phyloP scores from a whole-genome alignment of 2,113 vertebrate species.

The Gadus chalcogrammus region DNA sequence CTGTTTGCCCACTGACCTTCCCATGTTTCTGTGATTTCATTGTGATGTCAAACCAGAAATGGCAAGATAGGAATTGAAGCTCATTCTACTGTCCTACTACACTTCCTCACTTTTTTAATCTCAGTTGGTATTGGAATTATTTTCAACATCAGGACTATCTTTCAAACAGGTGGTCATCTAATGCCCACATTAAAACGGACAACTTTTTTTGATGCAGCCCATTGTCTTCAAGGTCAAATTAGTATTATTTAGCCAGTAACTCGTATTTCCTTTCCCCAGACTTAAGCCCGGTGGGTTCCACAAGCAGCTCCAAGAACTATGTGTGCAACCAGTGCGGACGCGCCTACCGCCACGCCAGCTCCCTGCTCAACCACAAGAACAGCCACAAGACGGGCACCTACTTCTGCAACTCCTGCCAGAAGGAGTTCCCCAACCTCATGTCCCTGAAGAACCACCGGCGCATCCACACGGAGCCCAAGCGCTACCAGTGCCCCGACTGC shows the following conservation, averaged over 20 bases:
- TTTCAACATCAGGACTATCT: too few species aligned
- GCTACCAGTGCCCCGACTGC: constrained; percentile 79
- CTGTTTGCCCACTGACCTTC: background rate
- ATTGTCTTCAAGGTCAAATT: background rate
- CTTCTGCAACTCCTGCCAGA: constrained; percentile 72
- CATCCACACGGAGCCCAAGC: constrained; percentile 78
- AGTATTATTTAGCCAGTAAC: too few species aligned
- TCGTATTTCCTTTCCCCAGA: constrained; percentile 39
- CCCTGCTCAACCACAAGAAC: constrained; percentile 59
- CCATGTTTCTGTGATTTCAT: background rate
- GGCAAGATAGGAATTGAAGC: background rate
- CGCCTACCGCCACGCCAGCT: constrained; percentile 50
- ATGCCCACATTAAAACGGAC: too few species aligned
- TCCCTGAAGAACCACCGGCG: constrained; percentile 74
- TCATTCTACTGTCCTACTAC: background rate
- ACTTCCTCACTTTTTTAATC: too few species aligned
- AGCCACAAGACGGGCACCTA: constrained; percentile 59
- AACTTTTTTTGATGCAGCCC: background rate
- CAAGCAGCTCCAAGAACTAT: constrained; percentile 33
- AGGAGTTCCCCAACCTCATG: constrained; percentile 73
- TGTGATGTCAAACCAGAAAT: background rate
- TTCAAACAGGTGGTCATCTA: too few species aligned
- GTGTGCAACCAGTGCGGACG: constrained; percentile 57
- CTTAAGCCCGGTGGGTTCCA: constrained; percentile 22
- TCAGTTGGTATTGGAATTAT: too few species aligned